Percentiles rank a stretch among this genome's conserved stretches.
These are phyloP conservation scores for Amphimedon queenslandica DNA, from an alignment of 37 sponge, comb jelly and placozoan species.

Conservation along the genomic window DNA sequence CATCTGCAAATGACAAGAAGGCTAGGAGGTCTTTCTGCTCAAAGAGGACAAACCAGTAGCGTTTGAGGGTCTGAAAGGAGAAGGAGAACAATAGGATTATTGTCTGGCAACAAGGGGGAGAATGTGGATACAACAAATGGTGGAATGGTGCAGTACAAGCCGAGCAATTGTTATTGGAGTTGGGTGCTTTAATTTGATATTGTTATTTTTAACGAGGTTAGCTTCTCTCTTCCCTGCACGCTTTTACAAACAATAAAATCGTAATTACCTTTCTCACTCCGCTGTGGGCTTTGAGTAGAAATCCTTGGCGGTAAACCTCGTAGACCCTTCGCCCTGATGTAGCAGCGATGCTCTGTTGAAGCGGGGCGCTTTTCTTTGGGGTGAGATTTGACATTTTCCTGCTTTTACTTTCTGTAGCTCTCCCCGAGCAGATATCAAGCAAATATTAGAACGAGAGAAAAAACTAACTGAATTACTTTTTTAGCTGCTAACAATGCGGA, in stretches of 20 bases:
- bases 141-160: neutral
- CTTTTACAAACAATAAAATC: neutral
- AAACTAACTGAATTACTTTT: no score
- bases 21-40: slow-evolving; percentile 53
- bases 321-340: no score
- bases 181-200: no score
- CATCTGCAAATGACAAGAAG: slow-evolving; percentile 55
- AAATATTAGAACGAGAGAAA: no score
- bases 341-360: no score
- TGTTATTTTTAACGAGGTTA: no score
- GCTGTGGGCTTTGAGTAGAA: slow-evolving; percentile 48
- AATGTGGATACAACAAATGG: neutral
- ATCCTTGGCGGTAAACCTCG: slow-evolving; percentile 68
- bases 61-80: slow-evolving; percentile 29
- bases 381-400: no score
- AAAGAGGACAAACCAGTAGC: slow-evolving; percentile 74
- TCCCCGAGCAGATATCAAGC: no score
- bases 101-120: neutral
- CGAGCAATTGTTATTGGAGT: neutral
- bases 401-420: no score
- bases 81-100: neutral
- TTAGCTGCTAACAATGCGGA: no score
- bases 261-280: slow-evolving; percentile 45
- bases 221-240: no score
- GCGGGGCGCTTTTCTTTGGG: no score